Evolutionary conservation across 2,797 vertebrate species (phyloP).

Genomic region (Balearica regulorum): DNA sequence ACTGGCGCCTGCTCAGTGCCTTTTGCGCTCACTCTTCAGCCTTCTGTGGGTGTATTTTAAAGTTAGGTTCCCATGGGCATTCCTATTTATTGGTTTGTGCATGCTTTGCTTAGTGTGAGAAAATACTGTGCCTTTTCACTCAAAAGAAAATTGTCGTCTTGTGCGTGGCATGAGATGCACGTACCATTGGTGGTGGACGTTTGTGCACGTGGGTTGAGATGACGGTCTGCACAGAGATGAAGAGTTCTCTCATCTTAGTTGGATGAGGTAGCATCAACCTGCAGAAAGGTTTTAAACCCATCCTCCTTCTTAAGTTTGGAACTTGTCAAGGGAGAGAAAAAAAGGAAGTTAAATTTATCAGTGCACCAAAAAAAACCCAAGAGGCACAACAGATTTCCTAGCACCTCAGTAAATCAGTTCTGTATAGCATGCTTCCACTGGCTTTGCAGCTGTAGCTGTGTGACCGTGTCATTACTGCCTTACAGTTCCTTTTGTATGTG

Average conservation of each 20-base stretch:
- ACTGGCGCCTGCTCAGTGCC: neutral
- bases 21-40: neutral
- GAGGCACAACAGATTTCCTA: neutral
- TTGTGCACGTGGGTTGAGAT: neutral
- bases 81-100: neutral
- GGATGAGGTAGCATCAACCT: neutral
- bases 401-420: neutral
- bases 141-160: rapidly evolving
- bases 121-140: neutral
- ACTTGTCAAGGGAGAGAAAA: neutral
- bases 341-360: neutral
- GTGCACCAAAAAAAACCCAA: neutral
- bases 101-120: neutral
- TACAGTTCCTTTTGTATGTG: neutral
- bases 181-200: neutral
- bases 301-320: neutral
- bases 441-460: neutral
- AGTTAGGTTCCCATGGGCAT: neutral
- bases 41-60: neutral
- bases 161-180: rapidly evolving
- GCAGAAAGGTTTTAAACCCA: neutral
- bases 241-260: neutral
- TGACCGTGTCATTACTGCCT: neutral
- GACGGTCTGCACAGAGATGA: neutral
- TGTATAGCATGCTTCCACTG: neutral